These are phyloP conservation scores for Ptychadena robeensis DNA, from an alignment of 2,797 vertebrate genomes.

Conservation along the genomic window DNA sequence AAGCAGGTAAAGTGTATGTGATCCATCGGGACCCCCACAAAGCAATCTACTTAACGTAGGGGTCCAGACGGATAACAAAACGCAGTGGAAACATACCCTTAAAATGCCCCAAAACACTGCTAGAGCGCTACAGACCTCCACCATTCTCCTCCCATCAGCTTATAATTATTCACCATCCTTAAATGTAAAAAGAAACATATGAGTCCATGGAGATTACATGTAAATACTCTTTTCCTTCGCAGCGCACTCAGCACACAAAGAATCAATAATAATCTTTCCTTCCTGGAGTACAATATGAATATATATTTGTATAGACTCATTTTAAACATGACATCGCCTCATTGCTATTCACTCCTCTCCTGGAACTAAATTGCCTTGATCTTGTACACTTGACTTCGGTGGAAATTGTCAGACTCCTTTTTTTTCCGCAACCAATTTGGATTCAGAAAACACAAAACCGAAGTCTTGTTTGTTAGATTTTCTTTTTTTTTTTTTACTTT, in stretches of 20 bases:
- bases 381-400: slow-evolving; percentile 29
- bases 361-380: slow-evolving; percentile 34
- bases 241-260: not conserved
- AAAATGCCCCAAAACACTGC: too few relatives aligned
- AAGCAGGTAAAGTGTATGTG: too few relatives aligned
- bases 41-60: too few relatives aligned
- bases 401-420: slow-evolving; percentile 35
- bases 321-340: slow-evolving; percentile 8
- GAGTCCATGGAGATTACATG: not conserved
- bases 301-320: slow-evolving; percentile 11
- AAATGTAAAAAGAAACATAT: not conserved
- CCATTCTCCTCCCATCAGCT: too few relatives aligned
- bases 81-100: too few relatives aligned
- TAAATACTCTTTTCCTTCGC: not conserved
- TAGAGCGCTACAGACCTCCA: too few relatives aligned
- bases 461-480: slow-evolving; percentile 15
- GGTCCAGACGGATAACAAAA: too few relatives aligned
- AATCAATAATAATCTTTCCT: not conserved
- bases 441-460: slow-evolving; percentile 21
- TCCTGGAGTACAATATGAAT: not conserved
- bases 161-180: not conserved
- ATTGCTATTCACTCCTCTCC: slow-evolving; percentile 37
- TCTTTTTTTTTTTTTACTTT: not conserved
- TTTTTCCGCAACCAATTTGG: slow-evolving; percentile 35
- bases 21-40: too few relatives aligned